Base-by-base conservation (phyloP, 2,888 invertebrate species). In the Clusia tigrina region DNA sequence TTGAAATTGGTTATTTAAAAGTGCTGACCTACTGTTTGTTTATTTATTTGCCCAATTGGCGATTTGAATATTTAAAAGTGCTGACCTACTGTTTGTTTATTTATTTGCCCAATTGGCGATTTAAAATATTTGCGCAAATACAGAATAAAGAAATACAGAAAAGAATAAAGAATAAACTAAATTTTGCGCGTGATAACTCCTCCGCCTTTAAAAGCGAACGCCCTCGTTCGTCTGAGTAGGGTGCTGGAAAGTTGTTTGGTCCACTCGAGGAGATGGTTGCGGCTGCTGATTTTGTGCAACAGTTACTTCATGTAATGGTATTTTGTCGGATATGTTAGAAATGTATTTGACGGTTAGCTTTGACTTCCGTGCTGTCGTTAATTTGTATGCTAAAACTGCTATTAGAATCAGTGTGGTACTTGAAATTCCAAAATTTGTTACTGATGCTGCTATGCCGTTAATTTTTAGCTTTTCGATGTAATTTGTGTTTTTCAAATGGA, bases 171-270 rank as follows among this genome's bases (percentile, higher is more conserved):
- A 12, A 12, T 32, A 32, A 32, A 32, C 6, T 32, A 32, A 32
- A 9, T 32, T 6, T 32, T 32, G 6, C 32, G 32, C 32, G 32
- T 32, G 51, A 10, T 48, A 48, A 48, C 20, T 48, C 51, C 51
- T 48, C 51, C 51, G 17, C 20, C 20, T 20, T 48, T 48, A 9
- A 48, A 20, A 18, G 9, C 6, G 51, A 17, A 48, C n/a, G 51
- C 20, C 51, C 51, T 48, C 51, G 51, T 48, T 48, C 20, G 20
- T 18, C n/a, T n/a, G n/a, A n/a, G n/a, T n/a, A n/a, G n/a, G n/a
- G n/a, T n/a, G n/a, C n/a, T n/a, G n/a, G n/a, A n/a, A n/a, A n/a
- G n/a, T n/a, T n/a, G n/a, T n/a, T n/a, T n/a, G n/a, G n/a, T n/a
- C n/a, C n/a, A n/a, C n/a, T n/a, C n/a, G n/a, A n/a, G n/a, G n/a